Evolutionary conservation across 2,113 vertebrate genomes (phyloP).

Genomic region (Brachypodius melanocephalos): DNA sequence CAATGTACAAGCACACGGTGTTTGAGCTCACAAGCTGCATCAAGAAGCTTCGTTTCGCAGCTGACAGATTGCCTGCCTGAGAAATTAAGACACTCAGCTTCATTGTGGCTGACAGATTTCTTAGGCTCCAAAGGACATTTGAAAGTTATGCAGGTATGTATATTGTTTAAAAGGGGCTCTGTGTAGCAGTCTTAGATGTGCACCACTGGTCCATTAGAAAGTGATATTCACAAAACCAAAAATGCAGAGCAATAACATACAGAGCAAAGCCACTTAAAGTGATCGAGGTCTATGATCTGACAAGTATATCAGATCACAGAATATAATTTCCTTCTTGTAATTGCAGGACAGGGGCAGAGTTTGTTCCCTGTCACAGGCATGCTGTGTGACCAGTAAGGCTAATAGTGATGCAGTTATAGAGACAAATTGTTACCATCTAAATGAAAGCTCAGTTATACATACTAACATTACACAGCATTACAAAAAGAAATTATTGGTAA

Average conservation of each 20-base stretch:
- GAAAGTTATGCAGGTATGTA: not conserved
- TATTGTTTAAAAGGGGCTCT: not conserved
- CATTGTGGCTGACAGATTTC: not conserved
- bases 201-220: not conserved
- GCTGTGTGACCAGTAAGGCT: not conserved
- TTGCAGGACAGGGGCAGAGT: not conserved
- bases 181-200: not conserved
- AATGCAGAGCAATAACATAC: not conserved
- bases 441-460: not conserved
- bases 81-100: not conserved
- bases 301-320: not conserved
- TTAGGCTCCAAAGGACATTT: not conserved
- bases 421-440: not conserved
- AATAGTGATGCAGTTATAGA: not conserved
- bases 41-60: not conserved
- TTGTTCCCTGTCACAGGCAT: not conserved
- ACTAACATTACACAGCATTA: not conserved
- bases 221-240: not conserved
- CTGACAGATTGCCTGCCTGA: not conserved
- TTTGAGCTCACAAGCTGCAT: not conserved
- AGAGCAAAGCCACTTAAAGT: accelerated
- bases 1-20: accelerated
- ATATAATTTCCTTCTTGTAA: not conserved
- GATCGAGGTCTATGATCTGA: not conserved
- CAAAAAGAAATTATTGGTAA: not conserved